Evolutionary conservation across 2,113 vertebrate genomes (phyloP).

Genomic region (Oncorhynchus masou): DNA sequence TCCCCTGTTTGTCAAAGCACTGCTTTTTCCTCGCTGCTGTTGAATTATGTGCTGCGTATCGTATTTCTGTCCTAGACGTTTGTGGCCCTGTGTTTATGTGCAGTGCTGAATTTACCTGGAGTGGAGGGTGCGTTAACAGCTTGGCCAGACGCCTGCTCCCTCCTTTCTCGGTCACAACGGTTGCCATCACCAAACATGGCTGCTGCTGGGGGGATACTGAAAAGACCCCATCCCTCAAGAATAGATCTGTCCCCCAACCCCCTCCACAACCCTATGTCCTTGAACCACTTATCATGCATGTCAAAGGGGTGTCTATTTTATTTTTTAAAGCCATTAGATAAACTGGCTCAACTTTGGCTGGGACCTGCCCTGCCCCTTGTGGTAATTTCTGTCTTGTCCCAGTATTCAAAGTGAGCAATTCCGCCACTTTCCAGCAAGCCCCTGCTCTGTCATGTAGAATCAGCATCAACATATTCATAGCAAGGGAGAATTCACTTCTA

Average conservation of each 20-base stretch:
- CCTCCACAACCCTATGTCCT: neutral
- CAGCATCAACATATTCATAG: slow-evolving; percentile 55
- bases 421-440: slow-evolving; percentile 42
- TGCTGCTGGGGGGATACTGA: too few relatives aligned
- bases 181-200: too few relatives aligned
- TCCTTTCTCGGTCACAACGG: too few relatives aligned
- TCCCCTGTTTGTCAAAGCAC: too few relatives aligned
- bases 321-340: neutral
- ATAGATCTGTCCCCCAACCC: too few relatives aligned
- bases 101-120: neutral
- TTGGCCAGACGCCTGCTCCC: too few relatives aligned
- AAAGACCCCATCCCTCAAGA: too few relatives aligned
- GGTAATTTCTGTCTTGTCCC: slow-evolving; percentile 44
- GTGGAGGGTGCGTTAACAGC: neutral
- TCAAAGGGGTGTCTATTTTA: too few relatives aligned
- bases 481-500: slow-evolving; percentile 28
- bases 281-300: neutral
- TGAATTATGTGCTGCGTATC: neutral
- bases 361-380: slow-evolving; percentile 24
- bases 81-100: neutral
- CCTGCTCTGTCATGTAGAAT: slow-evolving; percentile 60
- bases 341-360: neutral
- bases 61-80: neutral
- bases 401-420: slow-evolving; percentile 59
- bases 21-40: neutral